Base-by-base conservation (phyloP, 2,113 vertebrate genomes). In the Rutilus rutilus region DNA sequence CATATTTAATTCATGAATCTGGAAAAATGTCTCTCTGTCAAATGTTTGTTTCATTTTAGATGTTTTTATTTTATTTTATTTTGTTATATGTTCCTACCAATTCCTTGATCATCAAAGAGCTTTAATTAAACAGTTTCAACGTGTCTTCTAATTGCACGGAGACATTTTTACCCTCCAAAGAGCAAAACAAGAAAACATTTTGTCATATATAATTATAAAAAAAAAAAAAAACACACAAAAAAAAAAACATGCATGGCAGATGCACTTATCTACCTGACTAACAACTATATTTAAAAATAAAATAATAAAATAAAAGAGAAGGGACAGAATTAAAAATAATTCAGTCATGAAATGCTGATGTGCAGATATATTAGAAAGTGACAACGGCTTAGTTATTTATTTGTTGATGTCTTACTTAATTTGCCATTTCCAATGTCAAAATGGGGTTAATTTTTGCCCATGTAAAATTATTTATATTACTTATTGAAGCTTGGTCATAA, bases 141-240 rank as follows among this genome's bases (percentile, higher is more conserved):
- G 90, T 75, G 87, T 90, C 87, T 90, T 78, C 79, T 83, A 86
- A 88, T 86, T 86, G 82, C 62, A 82, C 65, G 64, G 59, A 39
- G 36, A 52, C 71, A 81, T 76, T 84, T 86, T 60, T 79, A 30
- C 57, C 59, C 57, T 65, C 84, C 65, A 80, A 82, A 83, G 84
- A 86, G 74, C 33, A 54, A 84, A 80, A 84, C 79, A 36, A 76
- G 76, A 59, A 75, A 86, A 88, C 65, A 27, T 50, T 59, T 57
- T 47, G 17, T 36, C 21, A 67, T 39, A 10, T 21, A 7, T 11
- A 30, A n/a, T n/a, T 30, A 30, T 33, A 33, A 8, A 54, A n/a
- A 4, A 0, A 54, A n/a, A 4, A 0, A 57, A 21, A 19, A 19
- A 57, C 0, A 67, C 8, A 19, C 21, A n/a, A 4, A 0, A 57